These are phyloP conservation scores for Lacerta agilis DNA, from an alignment of 2,797 vertebrate species.

Conservation along the genomic window DNA sequence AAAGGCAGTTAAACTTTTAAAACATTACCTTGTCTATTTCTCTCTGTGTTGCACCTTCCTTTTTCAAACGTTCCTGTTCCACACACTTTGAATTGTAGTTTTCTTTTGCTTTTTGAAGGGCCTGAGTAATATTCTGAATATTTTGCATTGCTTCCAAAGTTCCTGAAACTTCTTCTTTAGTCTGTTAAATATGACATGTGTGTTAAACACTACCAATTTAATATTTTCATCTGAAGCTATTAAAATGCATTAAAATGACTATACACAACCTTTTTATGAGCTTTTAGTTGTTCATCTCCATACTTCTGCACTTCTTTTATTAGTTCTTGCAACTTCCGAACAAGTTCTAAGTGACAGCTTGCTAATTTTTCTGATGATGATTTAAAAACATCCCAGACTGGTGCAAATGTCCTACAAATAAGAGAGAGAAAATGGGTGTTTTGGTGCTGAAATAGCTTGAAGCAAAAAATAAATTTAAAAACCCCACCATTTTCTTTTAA, in stretches of 20 bases:
- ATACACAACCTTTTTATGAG: conserved; percentile 92
- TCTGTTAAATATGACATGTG: conserved; percentile 78
- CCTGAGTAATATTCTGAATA: conserved; percentile 93
- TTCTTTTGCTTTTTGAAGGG: conserved; percentile 96
- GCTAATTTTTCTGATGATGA: conserved; percentile 95
- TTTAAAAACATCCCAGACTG: conserved; percentile 97
- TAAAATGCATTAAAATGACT: conserved; percentile 15
- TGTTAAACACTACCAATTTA: conserved; percentile 42
- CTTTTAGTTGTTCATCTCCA: conserved; percentile 95
- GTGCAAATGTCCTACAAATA: conserved; percentile 88
- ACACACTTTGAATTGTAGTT: conserved; percentile 92
- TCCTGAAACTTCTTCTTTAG: conserved; percentile 96
- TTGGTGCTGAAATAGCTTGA: not conserved
- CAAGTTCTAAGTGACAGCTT: conserved; percentile 93
- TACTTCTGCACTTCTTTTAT: conserved; percentile 99
- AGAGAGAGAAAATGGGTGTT: conserved; percentile 1
- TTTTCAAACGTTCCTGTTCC: conserved; percentile 94
- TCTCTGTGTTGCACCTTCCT: conserved; percentile 94
- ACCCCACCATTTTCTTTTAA: not conserved
- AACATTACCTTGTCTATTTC: conserved; percentile 93
- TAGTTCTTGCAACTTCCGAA: conserved; percentile 93
- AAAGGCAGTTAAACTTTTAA: not conserved
- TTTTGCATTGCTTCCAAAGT: conserved; percentile 96
- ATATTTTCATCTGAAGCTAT: conserved; percentile 13
- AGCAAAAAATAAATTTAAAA: not conserved